Evolutionary conservation across 2,113 vertebrate species (phyloP), one percentile per base, ranked within the genome.

Genomic region (Psilopsiagon aurifrons): DNA sequence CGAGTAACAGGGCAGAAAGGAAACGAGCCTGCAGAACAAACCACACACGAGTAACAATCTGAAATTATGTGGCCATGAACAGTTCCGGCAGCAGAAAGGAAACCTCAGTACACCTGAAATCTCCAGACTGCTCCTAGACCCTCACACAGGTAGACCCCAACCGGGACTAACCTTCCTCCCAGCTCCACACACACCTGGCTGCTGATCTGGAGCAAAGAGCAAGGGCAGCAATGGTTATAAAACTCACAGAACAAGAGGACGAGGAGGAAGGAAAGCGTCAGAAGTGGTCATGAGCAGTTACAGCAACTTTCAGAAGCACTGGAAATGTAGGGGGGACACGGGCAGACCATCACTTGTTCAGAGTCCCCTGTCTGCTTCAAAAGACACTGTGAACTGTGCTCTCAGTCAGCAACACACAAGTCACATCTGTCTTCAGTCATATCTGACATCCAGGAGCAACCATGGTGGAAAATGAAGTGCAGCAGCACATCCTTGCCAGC

Each of bases 41-140:
- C 76, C 88, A 95, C 88, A 78, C 2, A 23, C 35, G 39, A 96
- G 79, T 44, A 93, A 93, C 86, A 64, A 75, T 57, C 47, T 23
- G 73, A 93, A 93, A 94, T 75, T 24, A 92, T 6, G 55, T 5
- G 59, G 71, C 90, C 10, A 6, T 28, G 79, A 78, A 70, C 88
- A 92, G 80, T 64, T 90, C 81, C 31, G 79, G 73, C 57, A 75
- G 46, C 83, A 88, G 66, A n/a, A 63, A 64, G 90, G 83, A 64
- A 88, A 76, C 76, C 60, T 69, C 76, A 75, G 79, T 17, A 49
- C 12, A 76, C 52, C 80, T 43, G 37, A 66, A 88, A 78, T 43
- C 64, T 78, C 54, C 28, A 39, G 37, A 3, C 25, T 23, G 2
- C 12, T 59, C 64, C 46, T 28, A 25, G 27, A 18, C 20, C 82